phyloP scores from a whole-genome alignment of 2,888 invertebrate species.

The Oxycera nigricornis region DNA sequence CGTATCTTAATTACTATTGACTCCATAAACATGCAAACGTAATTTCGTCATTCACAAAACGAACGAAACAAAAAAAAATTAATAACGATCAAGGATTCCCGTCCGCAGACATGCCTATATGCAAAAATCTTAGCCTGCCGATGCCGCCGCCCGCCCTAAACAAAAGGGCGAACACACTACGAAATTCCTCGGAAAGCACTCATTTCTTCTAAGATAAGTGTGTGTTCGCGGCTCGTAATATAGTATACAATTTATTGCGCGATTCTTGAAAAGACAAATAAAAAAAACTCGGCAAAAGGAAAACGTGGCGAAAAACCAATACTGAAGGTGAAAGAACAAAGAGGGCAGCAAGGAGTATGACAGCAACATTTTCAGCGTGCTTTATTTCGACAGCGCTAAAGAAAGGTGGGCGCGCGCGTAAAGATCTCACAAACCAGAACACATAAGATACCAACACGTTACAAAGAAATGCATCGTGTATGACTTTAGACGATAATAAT shows the following conservation, averaged over 20 bases:
- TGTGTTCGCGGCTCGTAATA: neutral
- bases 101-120: too few species aligned
- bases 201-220: neutral
- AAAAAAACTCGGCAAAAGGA: neutral
- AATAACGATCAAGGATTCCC: too few species aligned
- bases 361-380: neutral
- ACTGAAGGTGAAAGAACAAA: neutral
- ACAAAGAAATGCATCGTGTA: neutral
- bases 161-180: too few species aligned
- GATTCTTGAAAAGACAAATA: neutral
- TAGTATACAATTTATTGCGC: neutral
- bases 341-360: neutral
- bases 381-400: neutral
- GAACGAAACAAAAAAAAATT: too few species aligned
- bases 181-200: neutral
- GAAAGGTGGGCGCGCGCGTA: conserved; percentile 2
- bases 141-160: too few species aligned
- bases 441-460: neutral
- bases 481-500: neutral
- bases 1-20: too few species aligned
- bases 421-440: neutral
- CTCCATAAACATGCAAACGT: too few species aligned
- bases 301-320: neutral
- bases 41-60: too few species aligned
- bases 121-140: too few species aligned